Percentiles rank a stretch among this genome's conserved stretches.
These are phyloP conservation scores for Sebastiscus tertius DNA, from an alignment of 2,797 vertebrate genomes.

Conservation along the genomic window DNA sequence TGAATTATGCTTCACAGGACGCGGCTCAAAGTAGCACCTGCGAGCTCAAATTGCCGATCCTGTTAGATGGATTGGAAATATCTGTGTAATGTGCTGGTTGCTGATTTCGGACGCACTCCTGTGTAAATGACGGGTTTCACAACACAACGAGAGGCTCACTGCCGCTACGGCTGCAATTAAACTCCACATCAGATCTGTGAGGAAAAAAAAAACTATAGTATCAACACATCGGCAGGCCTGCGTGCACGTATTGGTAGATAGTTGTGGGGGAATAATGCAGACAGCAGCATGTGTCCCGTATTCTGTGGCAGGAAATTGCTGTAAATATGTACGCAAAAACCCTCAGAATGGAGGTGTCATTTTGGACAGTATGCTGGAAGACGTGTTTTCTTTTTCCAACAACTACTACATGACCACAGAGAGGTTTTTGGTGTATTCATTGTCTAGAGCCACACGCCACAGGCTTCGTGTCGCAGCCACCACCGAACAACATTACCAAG, in stretches of 20 bases:
- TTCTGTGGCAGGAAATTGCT: not conserved
- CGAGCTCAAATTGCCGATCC: conserved; percentile 30
- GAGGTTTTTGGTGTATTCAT: not conserved
- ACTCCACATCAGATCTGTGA: conserved; percentile 7
- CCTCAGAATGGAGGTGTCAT: not conserved
- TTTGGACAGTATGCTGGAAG: not conserved
- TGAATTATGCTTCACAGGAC: conserved; percentile 58
- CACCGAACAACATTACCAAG: not conserved
- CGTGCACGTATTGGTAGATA: not conserved
- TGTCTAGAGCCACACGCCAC: not conserved
- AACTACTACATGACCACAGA: not conserved
- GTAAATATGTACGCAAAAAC: not conserved
- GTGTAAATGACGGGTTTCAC: conserved; percentile 57
- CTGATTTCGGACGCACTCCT: conserved; percentile 33
- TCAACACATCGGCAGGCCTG: not conserved
- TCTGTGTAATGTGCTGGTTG: conserved; percentile 51
- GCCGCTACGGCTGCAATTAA: conserved; percentile 30
- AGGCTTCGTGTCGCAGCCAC: not conserved
- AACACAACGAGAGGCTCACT: conserved; percentile 16
- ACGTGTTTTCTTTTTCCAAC: not conserved
- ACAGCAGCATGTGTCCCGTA: not conserved
- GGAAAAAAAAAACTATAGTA: not conserved
- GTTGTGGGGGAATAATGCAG: not conserved
- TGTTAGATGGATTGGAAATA: conserved; percentile 44
- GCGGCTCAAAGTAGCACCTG: conserved; percentile 61